phyloP scores from a whole-genome alignment of 2,113 vertebrate species.

The Antennarius striatus region DNA sequence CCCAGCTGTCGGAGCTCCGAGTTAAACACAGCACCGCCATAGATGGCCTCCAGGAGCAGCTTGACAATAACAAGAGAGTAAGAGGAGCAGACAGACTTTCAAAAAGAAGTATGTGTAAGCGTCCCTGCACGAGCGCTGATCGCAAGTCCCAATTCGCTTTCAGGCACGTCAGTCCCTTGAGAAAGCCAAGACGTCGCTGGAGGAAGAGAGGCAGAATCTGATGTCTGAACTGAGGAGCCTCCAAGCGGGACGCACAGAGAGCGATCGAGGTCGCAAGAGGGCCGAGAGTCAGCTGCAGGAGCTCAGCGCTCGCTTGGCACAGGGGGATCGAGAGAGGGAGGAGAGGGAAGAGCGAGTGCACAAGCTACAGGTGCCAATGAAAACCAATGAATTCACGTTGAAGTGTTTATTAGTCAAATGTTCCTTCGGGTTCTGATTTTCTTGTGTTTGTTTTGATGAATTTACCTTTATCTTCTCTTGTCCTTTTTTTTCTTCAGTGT shows the following conservation, averaged over 20 bases:
- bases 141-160: background rate
- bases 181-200: constrained; percentile 83
- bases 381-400: background rate
- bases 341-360: constrained; percentile 82
- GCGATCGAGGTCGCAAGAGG: constrained; percentile 84
- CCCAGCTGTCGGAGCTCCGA: constrained; percentile 85
- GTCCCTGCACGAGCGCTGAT: background rate
- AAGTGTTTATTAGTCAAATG: background rate
- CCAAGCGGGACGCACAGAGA: constrained; percentile 82
- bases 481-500: constrained; percentile 64
- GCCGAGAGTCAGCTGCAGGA: constrained; percentile 86
- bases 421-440: background rate
- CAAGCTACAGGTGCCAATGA: constrained; percentile 81
- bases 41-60: constrained; percentile 86
- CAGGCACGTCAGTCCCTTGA: constrained; percentile 84
- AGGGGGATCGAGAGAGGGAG: constrained; percentile 80
- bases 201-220: constrained; percentile 82
- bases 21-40: constrained; percentile 84
- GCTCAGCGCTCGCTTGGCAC: constrained; percentile 76
- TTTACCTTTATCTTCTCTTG: constrained; percentile 5
- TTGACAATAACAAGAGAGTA: constrained; percentile 89
- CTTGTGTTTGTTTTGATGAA: background rate
- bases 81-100: constrained; percentile 13
- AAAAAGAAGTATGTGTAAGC: background rate
- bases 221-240: constrained; percentile 80